Percentiles rank a stretch among this genome's conserved stretches.
Evolutionary conservation across 1,140 invertebrate species (phyloP).

Genomic region (Lasaia peninsularis): DNA sequence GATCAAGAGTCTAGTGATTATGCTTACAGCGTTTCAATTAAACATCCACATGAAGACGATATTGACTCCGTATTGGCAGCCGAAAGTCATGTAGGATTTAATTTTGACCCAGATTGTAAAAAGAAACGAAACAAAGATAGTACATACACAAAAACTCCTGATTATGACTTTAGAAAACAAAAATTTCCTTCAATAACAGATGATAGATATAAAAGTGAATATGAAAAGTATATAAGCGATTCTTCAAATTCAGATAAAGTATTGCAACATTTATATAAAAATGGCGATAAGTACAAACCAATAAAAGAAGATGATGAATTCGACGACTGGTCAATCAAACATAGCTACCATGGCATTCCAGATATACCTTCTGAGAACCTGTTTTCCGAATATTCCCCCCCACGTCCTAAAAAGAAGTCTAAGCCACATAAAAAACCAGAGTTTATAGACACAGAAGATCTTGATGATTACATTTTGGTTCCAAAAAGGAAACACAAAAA

Average conservation of each 20-base stretch:
- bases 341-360: slow-evolving; percentile 41
- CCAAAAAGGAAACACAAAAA: slow-evolving; percentile 64
- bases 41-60: slow-evolving; percentile 52
- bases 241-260: slow-evolving; percentile 48
- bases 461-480: slow-evolving; percentile 59
- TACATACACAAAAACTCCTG: slow-evolving; percentile 38
- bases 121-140: slow-evolving; percentile 56
- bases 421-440: slow-evolving; percentile 51
- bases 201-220: slow-evolving; percentile 41
- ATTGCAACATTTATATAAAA: slow-evolving; percentile 33
- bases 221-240: slow-evolving; percentile 48
- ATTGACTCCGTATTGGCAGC: slow-evolving; percentile 37
- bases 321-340: slow-evolving; percentile 36
- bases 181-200: slow-evolving; percentile 43
- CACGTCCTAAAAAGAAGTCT: slow-evolving; percentile 56
- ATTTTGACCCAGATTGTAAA: slow-evolving; percentile 57
- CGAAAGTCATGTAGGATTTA: slow-evolving; percentile 51
- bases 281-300: slow-evolving; percentile 34
- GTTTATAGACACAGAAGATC: slow-evolving; percentile 40
- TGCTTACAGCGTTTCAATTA: slow-evolving; percentile 57
- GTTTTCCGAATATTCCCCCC: slow-evolving; percentile 46
- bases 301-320: slow-evolving; percentile 49
- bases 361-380: slow-evolving; percentile 45
- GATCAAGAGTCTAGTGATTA: slow-evolving; percentile 60
- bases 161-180: slow-evolving; percentile 48